These are phyloP conservation scores for Merodon equestris DNA, from an alignment of 2,888 invertebrate species.

Conservation along the genomic window DNA sequence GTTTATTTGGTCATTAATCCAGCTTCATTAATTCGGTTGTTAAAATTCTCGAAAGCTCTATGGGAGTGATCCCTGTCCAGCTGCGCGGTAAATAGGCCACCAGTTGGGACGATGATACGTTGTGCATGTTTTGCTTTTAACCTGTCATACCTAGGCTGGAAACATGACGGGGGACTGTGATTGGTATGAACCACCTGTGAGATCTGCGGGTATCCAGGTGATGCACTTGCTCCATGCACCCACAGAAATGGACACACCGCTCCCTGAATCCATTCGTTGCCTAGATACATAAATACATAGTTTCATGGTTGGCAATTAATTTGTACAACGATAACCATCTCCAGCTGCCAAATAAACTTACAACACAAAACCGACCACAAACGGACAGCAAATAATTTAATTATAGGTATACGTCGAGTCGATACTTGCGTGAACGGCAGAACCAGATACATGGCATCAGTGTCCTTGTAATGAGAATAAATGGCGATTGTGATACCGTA, in stretches of 20 bases:
- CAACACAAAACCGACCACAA: conserved; percentile 2
- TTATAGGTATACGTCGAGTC: conserved; percentile 64
- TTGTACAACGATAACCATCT: conserved; percentile 79
- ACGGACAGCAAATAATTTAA: conserved; percentile 68
- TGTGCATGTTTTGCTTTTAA: too few relatives aligned
- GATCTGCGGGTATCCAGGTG: conserved; percentile 58
- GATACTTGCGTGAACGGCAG: conserved; percentile 71
- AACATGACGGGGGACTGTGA: too few relatives aligned
- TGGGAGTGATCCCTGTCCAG: conserved; percentile 17
- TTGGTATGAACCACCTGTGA: conserved; percentile 2
- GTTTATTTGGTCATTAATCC: conserved; percentile 53
- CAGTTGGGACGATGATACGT: conserved; percentile 33
- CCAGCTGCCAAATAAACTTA: conserved; percentile 78
- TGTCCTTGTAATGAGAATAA: conserved; percentile 77
- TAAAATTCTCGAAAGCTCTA: background rate
- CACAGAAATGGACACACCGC: conserved; percentile 32
- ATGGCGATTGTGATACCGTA: conserved; percentile 78
- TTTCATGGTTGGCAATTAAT: conserved; percentile 75
- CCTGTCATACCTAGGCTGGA: too few relatives aligned
- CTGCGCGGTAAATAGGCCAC: conserved; percentile 44
- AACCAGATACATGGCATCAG: conserved; percentile 69
- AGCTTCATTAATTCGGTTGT: conserved; percentile 31
- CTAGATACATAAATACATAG: conserved; percentile 15
- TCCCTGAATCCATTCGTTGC: too few relatives aligned
- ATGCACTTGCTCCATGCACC: conserved; percentile 40